Conservation (phyloP, 1,140 invertebrate species). For the Pseudomyrmex pallidus region DNA sequence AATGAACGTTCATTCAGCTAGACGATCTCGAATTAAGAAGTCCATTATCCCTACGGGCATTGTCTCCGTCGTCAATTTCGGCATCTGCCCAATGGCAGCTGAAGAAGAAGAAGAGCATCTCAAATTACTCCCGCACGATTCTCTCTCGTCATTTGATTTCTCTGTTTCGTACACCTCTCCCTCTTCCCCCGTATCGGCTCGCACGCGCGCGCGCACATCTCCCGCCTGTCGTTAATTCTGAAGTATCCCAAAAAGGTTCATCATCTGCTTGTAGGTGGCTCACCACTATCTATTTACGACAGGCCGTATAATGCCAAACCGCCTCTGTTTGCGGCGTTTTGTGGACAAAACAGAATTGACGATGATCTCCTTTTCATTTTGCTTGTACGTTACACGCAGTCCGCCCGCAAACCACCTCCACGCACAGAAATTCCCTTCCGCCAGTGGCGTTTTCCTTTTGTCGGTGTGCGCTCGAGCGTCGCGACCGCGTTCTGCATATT, state of each 20-base stretch:
- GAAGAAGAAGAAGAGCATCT: constrained; percentile 69
- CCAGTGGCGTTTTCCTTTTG: constrained; percentile 67
- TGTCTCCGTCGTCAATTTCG: constrained; percentile 70
- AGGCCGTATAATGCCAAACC: constrained; percentile 61
- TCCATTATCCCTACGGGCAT: constrained; percentile 66
- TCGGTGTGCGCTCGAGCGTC: constrained; percentile 69
- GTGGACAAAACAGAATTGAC: constrained; percentile 71
- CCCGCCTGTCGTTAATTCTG: constrained; percentile 66
- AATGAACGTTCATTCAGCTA: constrained; percentile 39
- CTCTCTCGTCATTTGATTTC: constrained; percentile 45
- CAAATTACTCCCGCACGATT: constrained; percentile 64
- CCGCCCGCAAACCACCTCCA: constrained; percentile 42
- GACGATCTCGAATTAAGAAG: constrained; percentile 67
- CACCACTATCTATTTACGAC: constrained; percentile 61
- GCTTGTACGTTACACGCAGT: constrained; percentile 53
- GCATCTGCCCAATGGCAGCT: constrained; percentile 72
- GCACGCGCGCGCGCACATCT: constrained; percentile 45
- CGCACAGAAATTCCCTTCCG: constrained; percentile 50
- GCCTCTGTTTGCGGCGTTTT: constrained; percentile 68
- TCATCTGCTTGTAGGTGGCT: constrained; percentile 72
- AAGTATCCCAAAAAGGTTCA: constrained; percentile 69
- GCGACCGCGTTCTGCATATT: constrained; percentile 74
- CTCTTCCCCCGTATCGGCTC: background rate
- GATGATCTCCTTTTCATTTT: constrained; percentile 63
- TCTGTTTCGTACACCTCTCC: constrained; percentile 14